Base-by-base conservation (phyloP, 2,888 invertebrate genomes). In the Plemyria rubiginata region DNA sequence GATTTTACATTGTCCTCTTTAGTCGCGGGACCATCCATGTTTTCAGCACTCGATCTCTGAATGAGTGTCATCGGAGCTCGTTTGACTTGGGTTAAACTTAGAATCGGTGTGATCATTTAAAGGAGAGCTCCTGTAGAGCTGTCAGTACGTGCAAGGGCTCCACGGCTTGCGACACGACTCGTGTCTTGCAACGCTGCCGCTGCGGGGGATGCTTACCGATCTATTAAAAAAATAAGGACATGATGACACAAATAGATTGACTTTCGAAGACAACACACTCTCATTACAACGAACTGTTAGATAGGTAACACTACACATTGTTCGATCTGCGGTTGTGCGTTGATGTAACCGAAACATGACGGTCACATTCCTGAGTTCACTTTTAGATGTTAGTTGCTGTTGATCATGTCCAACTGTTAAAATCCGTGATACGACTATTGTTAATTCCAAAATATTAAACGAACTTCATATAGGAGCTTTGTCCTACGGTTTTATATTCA, bases 161-260 rank as follows among this genome's bases (percentile, higher is more conserved):
- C 79, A 82, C 84, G 73, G 84, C 82, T 85, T 81, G 79, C 81
- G 82, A 84, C 84, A 82, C 86, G 80, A 87, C 87, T 90, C 85
- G 87, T 84, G 82, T 82, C 86, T 87, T 86, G 83, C 80, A 80
- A 82, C 84, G 79, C 79, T 80, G 77, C 80, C 92, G 85, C 81
- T 81, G 91, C 90, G 92, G 92, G 92, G 92, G 92, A 91, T 91
- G 92, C 82, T 90, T 82, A 77, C 79, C 81, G 88, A 90, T 92
- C 92, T 92, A 92, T 92, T 87, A 91, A 91, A 91, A 84, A 92
- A 91, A 91, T 90, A 91, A 92, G 88, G 90, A 92, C 90, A 88
- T 89, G 85, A 87, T 87, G 91, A 90, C 92, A 90, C 80, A 92
- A 92, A 92, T 92, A 92, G 92, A 92, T 85, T 79, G 82, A 83